Evolutionary conservation across 2,888 invertebrate genomes (phyloP).

Genomic region (Eristalis pertinax): DNA sequence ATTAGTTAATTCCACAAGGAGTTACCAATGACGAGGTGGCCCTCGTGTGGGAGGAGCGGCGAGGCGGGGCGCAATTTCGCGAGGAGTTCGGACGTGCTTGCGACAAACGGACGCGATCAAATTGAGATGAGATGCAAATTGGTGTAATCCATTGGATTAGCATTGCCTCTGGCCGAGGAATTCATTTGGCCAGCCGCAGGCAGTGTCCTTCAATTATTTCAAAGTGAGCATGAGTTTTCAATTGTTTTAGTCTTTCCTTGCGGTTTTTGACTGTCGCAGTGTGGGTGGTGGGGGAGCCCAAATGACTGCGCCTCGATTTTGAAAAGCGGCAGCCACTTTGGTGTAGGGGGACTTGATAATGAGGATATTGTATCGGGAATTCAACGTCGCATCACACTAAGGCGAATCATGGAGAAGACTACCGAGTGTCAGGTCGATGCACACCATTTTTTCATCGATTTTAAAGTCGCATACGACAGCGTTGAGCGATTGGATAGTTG

Average conservation of each 20-base stretch:
- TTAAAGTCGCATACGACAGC: too few species aligned
- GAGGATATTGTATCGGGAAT: too few species aligned
- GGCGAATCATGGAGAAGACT: too few species aligned
- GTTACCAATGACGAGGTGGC: neutral
- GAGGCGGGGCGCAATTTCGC: neutral
- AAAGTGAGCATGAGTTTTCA: slow-evolving; percentile 5
- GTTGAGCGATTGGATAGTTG: too few species aligned
- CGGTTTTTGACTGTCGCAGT: neutral
- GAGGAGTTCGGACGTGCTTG: neutral
- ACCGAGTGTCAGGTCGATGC: too few species aligned
- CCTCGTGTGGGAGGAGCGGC: neutral
- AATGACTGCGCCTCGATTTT: too few species aligned
- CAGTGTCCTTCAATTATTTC: slow-evolving; percentile 18
- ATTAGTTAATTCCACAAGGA: slow-evolving; percentile 13
- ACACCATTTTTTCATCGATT: too few species aligned
- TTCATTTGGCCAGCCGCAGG: slow-evolving; percentile 22
- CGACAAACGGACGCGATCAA: slow-evolving; percentile 16
- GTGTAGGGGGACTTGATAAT: too few species aligned
- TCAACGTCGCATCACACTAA: too few species aligned
- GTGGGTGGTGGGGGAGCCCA: neutral
- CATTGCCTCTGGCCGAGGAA: neutral
- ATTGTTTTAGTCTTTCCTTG: neutral
- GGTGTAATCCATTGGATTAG: slow-evolving; percentile 24
- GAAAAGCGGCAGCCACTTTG: too few species aligned
- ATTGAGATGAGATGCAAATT: slow-evolving; percentile 38